phyloP scores from a whole-genome alignment of 2,797 vertebrate genomes.

The Chelidonichthys spinosus region DNA sequence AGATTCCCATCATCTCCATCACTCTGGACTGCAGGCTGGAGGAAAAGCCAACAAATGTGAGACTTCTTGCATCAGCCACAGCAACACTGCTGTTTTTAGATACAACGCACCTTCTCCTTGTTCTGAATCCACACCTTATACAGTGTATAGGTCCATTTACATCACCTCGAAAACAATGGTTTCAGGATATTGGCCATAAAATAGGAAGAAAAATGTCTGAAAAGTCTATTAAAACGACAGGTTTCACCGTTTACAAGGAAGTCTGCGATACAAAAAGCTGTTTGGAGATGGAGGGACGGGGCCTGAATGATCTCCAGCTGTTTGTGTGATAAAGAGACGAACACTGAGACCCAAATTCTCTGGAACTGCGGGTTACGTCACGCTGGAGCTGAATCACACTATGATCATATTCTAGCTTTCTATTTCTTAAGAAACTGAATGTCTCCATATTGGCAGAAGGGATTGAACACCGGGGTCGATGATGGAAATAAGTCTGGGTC shows the following conservation, averaged over 20 bases:
- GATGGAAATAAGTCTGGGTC: background rate
- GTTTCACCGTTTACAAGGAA: background rate
- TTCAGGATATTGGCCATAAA: background rate
- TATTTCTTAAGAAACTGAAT: background rate
- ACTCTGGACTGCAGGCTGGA: background rate
- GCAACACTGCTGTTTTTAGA: constrained; percentile 11
- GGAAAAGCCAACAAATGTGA: constrained; percentile 11
- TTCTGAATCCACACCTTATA: background rate
- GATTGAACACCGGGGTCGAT: background rate
- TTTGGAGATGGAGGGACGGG: background rate
- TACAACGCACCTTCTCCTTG: background rate
- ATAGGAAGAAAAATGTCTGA: background rate
- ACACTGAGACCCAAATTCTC: background rate
- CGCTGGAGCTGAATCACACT: background rate
- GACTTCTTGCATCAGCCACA: constrained; percentile 17
- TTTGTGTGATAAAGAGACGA: background rate
- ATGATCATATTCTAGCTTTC: background rate
- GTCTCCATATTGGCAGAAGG: background rate
- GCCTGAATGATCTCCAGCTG: background rate
- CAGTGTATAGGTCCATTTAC: background rate
- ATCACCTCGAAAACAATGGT: background rate
- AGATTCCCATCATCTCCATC: constrained; percentile 15
- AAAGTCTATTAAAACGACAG: background rate
- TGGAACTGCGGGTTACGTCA: background rate
- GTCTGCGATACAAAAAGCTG: background rate